Base-by-base conservation (phyloP, 2,113 vertebrate genomes). In the Chaetops frenatus region DNA sequence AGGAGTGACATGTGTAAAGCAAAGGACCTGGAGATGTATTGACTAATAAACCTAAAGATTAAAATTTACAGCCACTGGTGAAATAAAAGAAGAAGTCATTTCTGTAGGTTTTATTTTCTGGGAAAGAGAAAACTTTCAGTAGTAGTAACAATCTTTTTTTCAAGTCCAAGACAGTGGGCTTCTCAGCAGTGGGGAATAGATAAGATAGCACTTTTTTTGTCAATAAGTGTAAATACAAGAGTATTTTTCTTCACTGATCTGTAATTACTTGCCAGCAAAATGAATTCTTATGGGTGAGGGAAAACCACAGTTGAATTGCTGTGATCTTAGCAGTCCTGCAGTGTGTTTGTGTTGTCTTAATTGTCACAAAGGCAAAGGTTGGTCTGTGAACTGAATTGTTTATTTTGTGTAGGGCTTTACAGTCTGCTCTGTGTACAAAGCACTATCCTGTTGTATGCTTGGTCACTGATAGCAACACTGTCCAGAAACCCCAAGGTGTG, bases 381-480 rank as follows among this genome's bases (percentile, higher is more conserved):
- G 65, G 28, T 45, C 45, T 84, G 67, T 73, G 54, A 81, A 61
- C 20, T 24, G 36, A 42, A 40, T 44, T 73, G 62, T 85, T 88
- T 28, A 28, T 85, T 85, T 88, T 40, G 4, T 53, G 4, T 69
- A 31, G 42, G n/a, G 10, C n/a, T 56, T 81, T 51, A 15, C 31
- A 35, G 38, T 45, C 42, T 74, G 15, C 66, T 87, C 18, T 51
- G 21, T 47, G 25, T 47, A 31, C 53, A 69, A 62, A 61, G 36
- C 66, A 56, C 35, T 47, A 1, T 48, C n/a, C n/a, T 3, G 0
- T 19, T 9, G 0, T 28, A 10, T 36, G 24, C 21, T 29, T 61
- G 24, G 33, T 81, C 48, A 23, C 11, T 76, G 35, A 35, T 1
- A 9, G 18, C 60, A 45, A 28, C 31, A 17, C 27, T 80, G 18